These are phyloP conservation scores for Bolborhynchus lineola DNA, from an alignment of 2,113 vertebrate genomes.

Conservation along the genomic window DNA sequence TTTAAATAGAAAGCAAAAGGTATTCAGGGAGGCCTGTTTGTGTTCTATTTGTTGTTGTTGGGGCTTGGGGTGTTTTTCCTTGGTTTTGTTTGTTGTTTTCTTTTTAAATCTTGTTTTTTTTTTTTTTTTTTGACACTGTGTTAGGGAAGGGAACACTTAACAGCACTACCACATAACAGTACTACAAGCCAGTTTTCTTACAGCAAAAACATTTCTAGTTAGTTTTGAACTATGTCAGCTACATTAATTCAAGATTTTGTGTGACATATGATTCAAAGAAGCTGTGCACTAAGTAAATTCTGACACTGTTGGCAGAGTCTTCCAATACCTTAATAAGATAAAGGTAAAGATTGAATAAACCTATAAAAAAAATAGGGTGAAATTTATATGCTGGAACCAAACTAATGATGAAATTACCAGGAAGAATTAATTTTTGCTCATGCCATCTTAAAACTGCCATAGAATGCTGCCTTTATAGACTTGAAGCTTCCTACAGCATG, in stretches of 20 bases:
- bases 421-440: neutral
- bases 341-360: neutral
- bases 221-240: neutral
- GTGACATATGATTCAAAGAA: neutral
- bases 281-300: neutral
- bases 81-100: neutral
- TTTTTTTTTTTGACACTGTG: neutral
- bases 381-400: neutral
- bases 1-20: neutral
- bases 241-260: neutral
- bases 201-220: neutral
- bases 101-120: neutral
- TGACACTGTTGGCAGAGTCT: neutral
- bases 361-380: neutral
- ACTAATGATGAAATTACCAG: neutral
- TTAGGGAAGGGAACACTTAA: neutral
- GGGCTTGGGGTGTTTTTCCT: fast-evolving
- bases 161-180: neutral
- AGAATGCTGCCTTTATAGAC: neutral
- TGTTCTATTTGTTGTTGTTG: neutral
- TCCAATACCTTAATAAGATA: neutral
- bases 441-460: neutral
- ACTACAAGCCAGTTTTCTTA: neutral
- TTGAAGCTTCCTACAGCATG: neutral
- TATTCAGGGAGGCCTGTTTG: fast-evolving